Evolutionary conservation across 2,888 invertebrate genomes (phyloP), one percentile per base, ranked within the genome.

Genomic region (Andricus quercusramuli): DNA sequence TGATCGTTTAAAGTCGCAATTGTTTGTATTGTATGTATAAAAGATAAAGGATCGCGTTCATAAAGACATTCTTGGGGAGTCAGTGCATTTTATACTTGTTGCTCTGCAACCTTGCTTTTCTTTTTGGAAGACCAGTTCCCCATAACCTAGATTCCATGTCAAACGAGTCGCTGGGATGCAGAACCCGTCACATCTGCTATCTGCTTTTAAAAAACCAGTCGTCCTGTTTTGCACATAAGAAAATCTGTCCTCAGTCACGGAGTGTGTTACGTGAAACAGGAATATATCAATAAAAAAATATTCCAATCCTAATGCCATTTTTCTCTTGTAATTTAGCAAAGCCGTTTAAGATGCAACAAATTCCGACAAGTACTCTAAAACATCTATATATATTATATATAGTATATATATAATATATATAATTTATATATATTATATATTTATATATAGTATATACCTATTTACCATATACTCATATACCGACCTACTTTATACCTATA

Each of bases 51-150:
- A 62, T 62, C 4, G 62, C 62, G 25, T 25, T 62, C 62, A 62
- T 62, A 62, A 62, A 62, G 62, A 62, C 62, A 62, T 62, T 62
- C 62, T 62, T 62, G 25, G 11, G 13, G 62, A 62, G 62, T 62
- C 62, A 62, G 62, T 62, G 62, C 62, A 62, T 22, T 62, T 62
- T 25, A 62, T 62, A 62, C 62, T 62, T 62, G 62, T 62, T 62
- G 25, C 62, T 62, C 62, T 62, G 25, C 62, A 62, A 62, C 62
- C 62, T 62, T 62, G 62, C 62, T 62, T 25, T 62, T 62, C 62
- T 62, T 62, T 62, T 62, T 62, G 62, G 25, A 62, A 62, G 62
- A 62, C 62, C 62, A 62, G 62, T 62, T 62, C 62, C 62, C 62
- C 62, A 62, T 62, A 62, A 62, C 62, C 62, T 62, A 62, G 62